Conservation (phyloP, 2,797 vertebrate genomes). For the Podarcis siculus region DNA sequence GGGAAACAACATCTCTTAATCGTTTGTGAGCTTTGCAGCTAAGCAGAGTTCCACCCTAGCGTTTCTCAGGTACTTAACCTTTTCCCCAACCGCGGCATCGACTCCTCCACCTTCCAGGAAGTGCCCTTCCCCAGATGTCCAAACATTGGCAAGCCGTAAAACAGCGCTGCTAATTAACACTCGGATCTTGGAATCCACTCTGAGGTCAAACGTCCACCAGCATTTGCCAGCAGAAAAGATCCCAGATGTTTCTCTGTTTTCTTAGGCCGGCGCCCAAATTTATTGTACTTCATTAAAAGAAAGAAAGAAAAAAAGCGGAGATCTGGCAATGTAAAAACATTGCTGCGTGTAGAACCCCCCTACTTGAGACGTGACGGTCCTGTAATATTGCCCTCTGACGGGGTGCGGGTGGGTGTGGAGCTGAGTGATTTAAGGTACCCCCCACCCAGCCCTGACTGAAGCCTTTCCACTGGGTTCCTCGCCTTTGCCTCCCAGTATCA, state of each 20-base stretch:
- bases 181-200: constrained; percentile 66
- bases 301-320: constrained; percentile 49
- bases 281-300: not conserved
- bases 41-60: too few relatives aligned
- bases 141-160: not conserved
- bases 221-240: constrained; percentile 73
- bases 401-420: constrained; percentile 52
- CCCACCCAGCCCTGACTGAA: constrained; percentile 42
- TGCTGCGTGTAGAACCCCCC: constrained; percentile 41
- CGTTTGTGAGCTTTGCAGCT: too few relatives aligned
- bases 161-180: constrained; percentile 10
- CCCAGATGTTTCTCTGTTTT: constrained; percentile 79
- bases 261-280: constrained; percentile 60
- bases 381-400: constrained; percentile 60
- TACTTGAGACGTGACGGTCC: constrained; percentile 60
- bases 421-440: constrained; percentile 72
- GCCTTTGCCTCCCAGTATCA: constrained; percentile 77
- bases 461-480: constrained; percentile 71
- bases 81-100: not conserved
- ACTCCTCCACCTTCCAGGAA: not conserved
- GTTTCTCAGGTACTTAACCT: not conserved
- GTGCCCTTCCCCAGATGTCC: not conserved
- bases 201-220: constrained; percentile 69
- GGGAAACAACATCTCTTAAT: not conserved
- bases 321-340: constrained; percentile 61